Conservation (phyloP, 2,888 invertebrate genomes). For the Glaucopsyche alexis region DNA sequence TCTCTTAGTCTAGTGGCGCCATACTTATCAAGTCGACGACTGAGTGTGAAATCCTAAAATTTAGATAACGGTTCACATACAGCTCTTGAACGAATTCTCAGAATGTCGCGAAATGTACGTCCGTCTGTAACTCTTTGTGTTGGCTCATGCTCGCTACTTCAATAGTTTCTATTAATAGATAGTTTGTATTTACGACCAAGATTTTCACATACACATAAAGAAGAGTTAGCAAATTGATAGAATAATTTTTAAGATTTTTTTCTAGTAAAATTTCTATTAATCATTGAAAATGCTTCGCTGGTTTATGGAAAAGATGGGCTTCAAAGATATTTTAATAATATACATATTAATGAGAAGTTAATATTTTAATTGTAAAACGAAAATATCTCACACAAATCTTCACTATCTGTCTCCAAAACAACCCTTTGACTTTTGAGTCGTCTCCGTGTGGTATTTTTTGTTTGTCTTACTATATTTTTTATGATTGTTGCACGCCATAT, state of each 20-base stretch:
- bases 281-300: too few species aligned
- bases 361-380: neutral
- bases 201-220: neutral
- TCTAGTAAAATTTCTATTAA: too few species aligned
- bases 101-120: constrained; percentile 23
- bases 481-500: constrained; percentile 61
- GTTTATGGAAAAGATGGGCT: neutral
- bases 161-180: neutral
- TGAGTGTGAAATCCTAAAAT: constrained; percentile 40
- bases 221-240: too few species aligned
- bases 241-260: too few species aligned
- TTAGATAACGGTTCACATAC: constrained; percentile 39
- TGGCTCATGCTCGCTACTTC: neutral
- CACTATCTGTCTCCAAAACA: constrained; percentile 33
- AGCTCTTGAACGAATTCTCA: constrained; percentile 10
- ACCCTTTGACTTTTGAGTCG: constrained; percentile 44
- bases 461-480: constrained; percentile 42
- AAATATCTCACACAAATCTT: constrained; percentile 28
- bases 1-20: constrained; percentile 18
- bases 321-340: too few species aligned
- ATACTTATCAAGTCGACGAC: constrained; percentile 38
- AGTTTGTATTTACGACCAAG: neutral
- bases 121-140: constrained; percentile 2
- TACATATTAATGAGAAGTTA: too few species aligned
- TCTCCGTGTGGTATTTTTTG: constrained; percentile 45